phyloP scores from a whole-genome alignment of 92 coral and sea anemone species.

The Metridium senile region DNA sequence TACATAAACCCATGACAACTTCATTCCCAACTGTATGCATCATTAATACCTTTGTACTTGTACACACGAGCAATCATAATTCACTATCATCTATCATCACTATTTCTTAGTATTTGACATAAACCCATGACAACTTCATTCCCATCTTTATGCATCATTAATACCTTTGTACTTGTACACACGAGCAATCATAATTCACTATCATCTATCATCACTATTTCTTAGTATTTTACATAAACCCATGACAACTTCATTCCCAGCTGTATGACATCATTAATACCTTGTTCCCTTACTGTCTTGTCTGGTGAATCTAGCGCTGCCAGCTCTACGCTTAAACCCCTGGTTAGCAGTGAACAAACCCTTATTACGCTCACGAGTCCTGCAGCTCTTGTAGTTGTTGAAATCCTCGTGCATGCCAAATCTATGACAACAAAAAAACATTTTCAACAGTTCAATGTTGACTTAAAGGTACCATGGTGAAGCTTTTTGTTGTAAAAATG shows the following conservation, averaged over 20 bases:
- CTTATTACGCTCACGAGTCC: constrained; percentile 32
- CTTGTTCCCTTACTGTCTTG: constrained; percentile 58
- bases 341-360: constrained; percentile 42
- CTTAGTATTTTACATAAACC: background rate
- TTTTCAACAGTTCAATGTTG: background rate
- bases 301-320: constrained; percentile 55
- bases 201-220: background rate
- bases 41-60: too few relatives aligned
- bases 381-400: constrained; percentile 37
- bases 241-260: background rate
- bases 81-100: too few relatives aligned
- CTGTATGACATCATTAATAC: background rate
- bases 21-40: too few relatives aligned
- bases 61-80: too few relatives aligned
- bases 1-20: background rate
- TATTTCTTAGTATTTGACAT: background rate
- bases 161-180: too few relatives aligned
- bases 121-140: background rate
- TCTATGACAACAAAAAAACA: constrained; percentile 9
- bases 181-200: too few relatives aligned
- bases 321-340: constrained; percentile 23
- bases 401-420: constrained; percentile 48
- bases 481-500: background rate
- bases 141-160: too few relatives aligned
- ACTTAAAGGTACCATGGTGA: too few relatives aligned